Evolutionary conservation across 64 coral and sea anemone genomes (phyloP).

Genomic region (Acropora yongei): DNA sequence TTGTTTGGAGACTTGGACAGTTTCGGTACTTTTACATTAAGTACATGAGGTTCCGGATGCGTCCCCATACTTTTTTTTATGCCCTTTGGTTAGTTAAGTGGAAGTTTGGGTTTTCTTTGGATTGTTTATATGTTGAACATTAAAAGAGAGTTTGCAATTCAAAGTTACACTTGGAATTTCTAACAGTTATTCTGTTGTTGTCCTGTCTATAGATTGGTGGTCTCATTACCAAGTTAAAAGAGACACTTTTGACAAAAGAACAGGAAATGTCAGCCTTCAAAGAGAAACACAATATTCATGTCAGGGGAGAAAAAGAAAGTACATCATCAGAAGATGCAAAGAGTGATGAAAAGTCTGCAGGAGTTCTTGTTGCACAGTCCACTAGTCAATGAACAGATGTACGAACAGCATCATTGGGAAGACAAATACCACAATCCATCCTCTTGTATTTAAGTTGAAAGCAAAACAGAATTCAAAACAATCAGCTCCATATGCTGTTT

Average conservation of each 20-base stretch:
- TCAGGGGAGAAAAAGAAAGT: constrained; percentile 55
- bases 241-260: constrained; percentile 45
- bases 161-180: no score
- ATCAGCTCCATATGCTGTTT: no score
- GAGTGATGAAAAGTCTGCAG: constrained; percentile 51
- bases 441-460: background rate
- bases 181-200: no score
- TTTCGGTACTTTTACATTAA: no score
- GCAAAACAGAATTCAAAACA: background rate
- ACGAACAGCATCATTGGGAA: background rate
- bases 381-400: background rate
- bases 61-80: no score
- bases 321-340: background rate
- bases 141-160: no score
- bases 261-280: constrained; percentile 56
- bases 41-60: no score
- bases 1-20: no score
- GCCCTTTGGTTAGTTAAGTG: no score
- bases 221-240: constrained; percentile 30
- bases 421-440: background rate
- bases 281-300: constrained; percentile 70
- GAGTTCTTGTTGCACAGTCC: constrained; percentile 44
- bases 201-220: constrained; percentile 11
- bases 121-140: no score
- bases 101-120: no score